Base-by-base conservation (phyloP, 2,888 invertebrate genomes). In the Branchellion lobata region DNA sequence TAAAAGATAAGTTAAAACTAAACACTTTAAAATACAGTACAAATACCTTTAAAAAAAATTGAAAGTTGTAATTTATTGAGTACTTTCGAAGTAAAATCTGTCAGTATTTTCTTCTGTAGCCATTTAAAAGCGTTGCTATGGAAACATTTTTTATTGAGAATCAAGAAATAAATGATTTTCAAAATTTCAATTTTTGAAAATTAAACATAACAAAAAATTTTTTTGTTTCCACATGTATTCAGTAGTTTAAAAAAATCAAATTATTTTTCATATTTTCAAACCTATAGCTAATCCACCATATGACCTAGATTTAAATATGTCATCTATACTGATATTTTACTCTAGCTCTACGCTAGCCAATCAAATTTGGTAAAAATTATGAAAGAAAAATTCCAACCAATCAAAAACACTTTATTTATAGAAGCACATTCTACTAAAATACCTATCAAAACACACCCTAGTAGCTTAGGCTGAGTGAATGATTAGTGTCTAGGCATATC, bases 81-180 rank as follows among this genome's bases (percentile, higher is more conserved):
- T 81, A 82, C 83, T 79, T 79, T 80, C 81, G 61, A 83, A 79
- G 57, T 81, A 83, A 79, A 75, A 83, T 53, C 79, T 80, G 24
- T 81, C 81, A 18, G 77, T 82, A 18, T 80, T 80, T 34, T 72
- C 80, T 68, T 82, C 81, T n/a, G 75, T 69, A 76, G 80, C 82
- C 82, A 82, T 82, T 27, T 27, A 8, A 40, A 40, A 8, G 40
- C 40, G 72, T 72, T 36, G 27, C 72, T 27, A 72, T 72, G 36
- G 47, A 34, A 72, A 72, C 72, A 18, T 57, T 57, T n/a, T 57
- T 57, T 18, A 8, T 40, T 40, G n/a, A n/a, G n/a, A n/a, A n/a
- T n/a, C n/a, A 47, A 47, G 18, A 14, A 14, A 14, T 47, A 47
- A 47, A 14, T 47, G 47, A 47, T 47, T 14, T 47, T 14, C 47